Percentiles rank a stretch among this genome's conserved stretches.
Evolutionary conservation across 2,888 invertebrate genomes (phyloP).

Genomic region (Lamellibrachia columna): DNA sequence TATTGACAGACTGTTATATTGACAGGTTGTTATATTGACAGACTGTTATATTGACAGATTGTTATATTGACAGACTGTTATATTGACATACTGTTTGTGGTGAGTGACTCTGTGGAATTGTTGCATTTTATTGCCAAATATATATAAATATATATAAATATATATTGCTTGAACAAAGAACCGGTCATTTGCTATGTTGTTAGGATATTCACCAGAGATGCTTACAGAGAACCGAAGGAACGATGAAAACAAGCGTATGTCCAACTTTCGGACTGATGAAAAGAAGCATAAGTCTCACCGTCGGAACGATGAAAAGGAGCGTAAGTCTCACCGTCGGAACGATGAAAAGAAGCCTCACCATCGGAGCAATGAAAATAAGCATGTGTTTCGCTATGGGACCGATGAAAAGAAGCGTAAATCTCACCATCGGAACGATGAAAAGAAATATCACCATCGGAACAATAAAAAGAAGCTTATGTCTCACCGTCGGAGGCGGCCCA

Average conservation of each 20-base stretch:
- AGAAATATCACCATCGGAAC: too few species aligned
- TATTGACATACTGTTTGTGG: too few species aligned
- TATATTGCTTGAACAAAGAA: not conserved
- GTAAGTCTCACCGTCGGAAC: constrained; percentile 89
- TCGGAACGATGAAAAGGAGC: constrained; percentile 74
- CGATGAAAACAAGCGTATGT: constrained; percentile 74
- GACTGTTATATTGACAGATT: too few species aligned
- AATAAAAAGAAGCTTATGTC: constrained; percentile 79
- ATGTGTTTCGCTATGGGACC: too few species aligned
- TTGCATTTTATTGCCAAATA: too few species aligned
- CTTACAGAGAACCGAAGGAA: not conserved
- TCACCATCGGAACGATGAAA: too few species aligned
- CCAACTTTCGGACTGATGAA: not conserved
- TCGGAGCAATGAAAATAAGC: too few species aligned
- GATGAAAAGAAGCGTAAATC: constrained; percentile 74
- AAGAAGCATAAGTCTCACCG: constrained; percentile 90
- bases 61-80: too few species aligned
- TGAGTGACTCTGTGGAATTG: too few species aligned
- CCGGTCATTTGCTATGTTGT: not conserved
- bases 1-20: too few species aligned
- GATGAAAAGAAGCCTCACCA: constrained; percentile 59
- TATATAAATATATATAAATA: not conserved
- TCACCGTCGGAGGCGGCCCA: constrained; percentile 89
- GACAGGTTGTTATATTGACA: too few species aligned
- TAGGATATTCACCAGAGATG: not conserved